A percentile compares a stretch with the other conserved stretches of the same genome.
Evolutionary conservation across 2,888 invertebrate genomes (phyloP).

Genomic region (Dione vanillae): DNA sequence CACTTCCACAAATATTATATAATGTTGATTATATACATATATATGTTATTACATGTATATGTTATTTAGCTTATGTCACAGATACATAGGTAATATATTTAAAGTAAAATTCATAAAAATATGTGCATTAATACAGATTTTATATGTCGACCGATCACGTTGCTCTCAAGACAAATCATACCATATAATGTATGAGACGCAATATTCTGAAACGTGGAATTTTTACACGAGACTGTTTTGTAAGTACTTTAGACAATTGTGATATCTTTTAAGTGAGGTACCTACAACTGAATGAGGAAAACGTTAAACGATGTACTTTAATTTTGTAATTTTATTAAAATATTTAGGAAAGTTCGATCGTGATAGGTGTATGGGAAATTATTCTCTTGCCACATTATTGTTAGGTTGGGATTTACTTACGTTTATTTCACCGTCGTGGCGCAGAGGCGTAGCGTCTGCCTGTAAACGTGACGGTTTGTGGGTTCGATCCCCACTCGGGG

Average conservation of each 20-base stretch:
- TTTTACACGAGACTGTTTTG: constrained; percentile 9
- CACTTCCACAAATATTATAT: no score
- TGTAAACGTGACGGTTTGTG: no score
- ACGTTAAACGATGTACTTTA: neutral
- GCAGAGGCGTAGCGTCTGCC: no score
- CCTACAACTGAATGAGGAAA: neutral
- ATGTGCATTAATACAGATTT: constrained; percentile 17
- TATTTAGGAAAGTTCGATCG: neutral
- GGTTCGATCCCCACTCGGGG: no score
- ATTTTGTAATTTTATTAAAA: neutral
- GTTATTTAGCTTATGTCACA: neutral
- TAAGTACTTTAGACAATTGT: constrained; percentile 15
- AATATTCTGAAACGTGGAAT: constrained; percentile 24
- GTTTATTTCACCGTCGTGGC: no score
- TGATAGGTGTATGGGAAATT: no score
- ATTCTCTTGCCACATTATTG: no score
- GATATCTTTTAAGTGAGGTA: neutral
- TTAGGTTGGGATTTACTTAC: no score
- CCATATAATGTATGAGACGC: neutral
- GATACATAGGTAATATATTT: neutral
- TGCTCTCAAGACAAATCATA: constrained; percentile 17
- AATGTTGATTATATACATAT: neutral
- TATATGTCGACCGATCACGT: constrained; percentile 8
- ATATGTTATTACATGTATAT: neutral
- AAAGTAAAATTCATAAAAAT: neutral